Conservation (phyloP, 1,140 invertebrate genomes). For the Apis florea region DNA sequence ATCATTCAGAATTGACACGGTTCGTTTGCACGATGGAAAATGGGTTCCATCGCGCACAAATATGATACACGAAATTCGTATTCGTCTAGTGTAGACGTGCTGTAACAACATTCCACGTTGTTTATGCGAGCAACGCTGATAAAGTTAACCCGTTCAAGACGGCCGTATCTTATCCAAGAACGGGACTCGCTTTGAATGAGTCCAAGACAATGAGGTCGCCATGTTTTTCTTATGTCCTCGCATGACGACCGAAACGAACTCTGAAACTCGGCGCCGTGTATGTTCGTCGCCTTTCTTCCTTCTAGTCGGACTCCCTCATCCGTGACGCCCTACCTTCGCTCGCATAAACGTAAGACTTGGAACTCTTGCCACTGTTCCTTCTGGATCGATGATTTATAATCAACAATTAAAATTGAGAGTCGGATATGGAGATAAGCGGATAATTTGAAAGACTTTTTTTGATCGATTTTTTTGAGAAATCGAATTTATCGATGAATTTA, state of each 20-base stretch:
- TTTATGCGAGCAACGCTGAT: conserved; percentile 16
- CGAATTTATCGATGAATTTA: not conserved
- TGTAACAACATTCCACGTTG: not conserved
- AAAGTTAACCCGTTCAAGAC: conserved; percentile 41
- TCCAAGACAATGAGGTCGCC: conserved; percentile 76
- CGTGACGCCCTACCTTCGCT: conserved; percentile 79
- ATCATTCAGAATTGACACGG: conserved; percentile 10
- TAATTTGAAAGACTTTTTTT: not conserved
- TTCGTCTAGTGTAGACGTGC: not conserved
- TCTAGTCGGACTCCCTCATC: conserved; percentile 70
- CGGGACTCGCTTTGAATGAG: conserved; percentile 48
- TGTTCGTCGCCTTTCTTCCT: conserved; percentile 72
- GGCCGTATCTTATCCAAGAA: conserved; percentile 57
- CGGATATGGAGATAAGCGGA: not conserved
- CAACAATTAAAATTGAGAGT: conserved; percentile 54
- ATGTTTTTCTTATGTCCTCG: conserved; percentile 75
- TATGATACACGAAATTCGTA: not conserved
- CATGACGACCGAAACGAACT: conserved; percentile 72
- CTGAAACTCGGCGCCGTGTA: conserved; percentile 71
- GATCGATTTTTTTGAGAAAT: no score
- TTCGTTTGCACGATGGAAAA: conserved; percentile 35
- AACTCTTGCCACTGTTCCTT: conserved; percentile 53
- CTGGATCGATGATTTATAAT: conserved; percentile 55
- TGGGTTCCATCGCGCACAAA: not conserved
- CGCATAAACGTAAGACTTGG: conserved; percentile 69